Evolutionary conservation across 2,888 invertebrate species (phyloP), one percentile per base, ranked within the genome.

Genomic region (Parnassius apollo): DNA sequence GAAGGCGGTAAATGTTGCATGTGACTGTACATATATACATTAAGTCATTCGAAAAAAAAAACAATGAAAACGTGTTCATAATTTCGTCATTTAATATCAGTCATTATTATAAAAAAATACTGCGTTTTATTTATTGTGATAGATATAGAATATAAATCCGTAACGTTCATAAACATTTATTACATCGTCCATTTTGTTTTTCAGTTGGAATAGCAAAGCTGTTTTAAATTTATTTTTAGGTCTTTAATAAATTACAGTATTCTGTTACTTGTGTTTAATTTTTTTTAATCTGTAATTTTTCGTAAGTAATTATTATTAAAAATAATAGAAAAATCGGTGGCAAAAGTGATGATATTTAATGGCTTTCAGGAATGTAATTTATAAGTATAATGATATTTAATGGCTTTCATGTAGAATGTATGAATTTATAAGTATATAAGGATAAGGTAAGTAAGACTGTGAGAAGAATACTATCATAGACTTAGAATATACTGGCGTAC

Each of bases 241-340:
- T 85, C 84, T 86, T 85, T 87, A 90, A 88, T 86, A 89, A 89
- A 90, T 91, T 90, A 83, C 90, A 91, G 91, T 91, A 90, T 90
- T 90, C 83, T 86, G 83, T 84, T 77, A 56, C 66, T 67, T 64
- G 65, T 67, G 68, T 75, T 74, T 68, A 79, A 76, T 70, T 69
- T 65, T 66, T 66, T 46, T 42, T 49, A 57, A n/a, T n/a, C 25
- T 25, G 25, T 25, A 35, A 35, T 35, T 35, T 35, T 35, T 35
- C 0, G 7, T 35, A 1, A 7, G 35, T 35, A 18, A 22, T 42
- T 1, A 49, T 7, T 13, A 11, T 9, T 13, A 50, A 22, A 25
- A 57, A n/a, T 22, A 12, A 11, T 44, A 3, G 18, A 12, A 10
- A 35, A 35, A 35, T 35, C 7, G 7, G 35, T 7, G 0, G 1